Conservation (phyloP, 2,888 invertebrate species). For the Rhagonycha lutea region DNA sequence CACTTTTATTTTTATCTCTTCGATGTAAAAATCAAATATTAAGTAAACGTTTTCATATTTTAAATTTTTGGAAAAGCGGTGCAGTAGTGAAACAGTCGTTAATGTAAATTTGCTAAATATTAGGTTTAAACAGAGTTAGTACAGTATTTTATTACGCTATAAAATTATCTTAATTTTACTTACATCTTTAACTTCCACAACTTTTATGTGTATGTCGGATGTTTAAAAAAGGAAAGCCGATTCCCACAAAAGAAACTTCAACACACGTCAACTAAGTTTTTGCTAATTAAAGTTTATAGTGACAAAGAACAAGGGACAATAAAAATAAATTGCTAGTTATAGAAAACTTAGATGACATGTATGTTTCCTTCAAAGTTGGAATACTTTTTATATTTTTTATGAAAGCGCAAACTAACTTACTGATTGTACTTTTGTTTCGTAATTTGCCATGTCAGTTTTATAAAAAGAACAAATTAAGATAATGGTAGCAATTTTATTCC, state of each 20-base stretch:
- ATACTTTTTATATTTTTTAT: not conserved
- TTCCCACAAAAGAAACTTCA: not conserved
- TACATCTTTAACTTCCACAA: not conserved
- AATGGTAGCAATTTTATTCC: not conserved
- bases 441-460: not conserved
- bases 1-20: not conserved
- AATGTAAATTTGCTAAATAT: not conserved
- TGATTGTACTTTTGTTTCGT: not conserved
- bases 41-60: not conserved
- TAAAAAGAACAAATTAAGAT: not conserved
- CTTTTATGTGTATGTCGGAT: not conserved
- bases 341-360: not conserved
- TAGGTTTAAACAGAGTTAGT: too few species aligned
- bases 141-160: not conserved
- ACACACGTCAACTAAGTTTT: constrained; percentile 2
- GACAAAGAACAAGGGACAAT: not conserved
- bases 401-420: not conserved
- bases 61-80: not conserved
- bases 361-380: not conserved
- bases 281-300: constrained; percentile 1
- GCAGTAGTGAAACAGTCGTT: not conserved
- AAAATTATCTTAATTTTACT: not conserved
- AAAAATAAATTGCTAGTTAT: constrained; percentile 3
- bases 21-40: not conserved
- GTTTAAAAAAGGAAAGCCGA: not conserved